Base-by-base conservation (phyloP, 2,113 vertebrate species). In the Leptobrachium ailaonicum region DNA sequence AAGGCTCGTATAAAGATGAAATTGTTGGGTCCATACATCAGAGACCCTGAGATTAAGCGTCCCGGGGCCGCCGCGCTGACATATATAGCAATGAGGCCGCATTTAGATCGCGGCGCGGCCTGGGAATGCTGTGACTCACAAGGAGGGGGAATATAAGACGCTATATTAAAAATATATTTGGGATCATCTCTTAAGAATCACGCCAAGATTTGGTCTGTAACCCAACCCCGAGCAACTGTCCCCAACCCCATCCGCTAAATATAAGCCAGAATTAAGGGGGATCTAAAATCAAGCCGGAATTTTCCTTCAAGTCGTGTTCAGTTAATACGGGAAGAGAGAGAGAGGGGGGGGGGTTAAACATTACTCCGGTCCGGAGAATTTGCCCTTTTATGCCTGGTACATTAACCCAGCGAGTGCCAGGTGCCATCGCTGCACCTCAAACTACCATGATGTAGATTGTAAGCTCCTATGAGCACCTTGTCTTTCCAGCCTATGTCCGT, bases 161-260 rank as follows among this genome's bases (percentile, higher is more conserved):
- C 71, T 80, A 68, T 74, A 80, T 74, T 74, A 80, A 74, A 68
- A 58, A 68, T 74, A 73, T 68, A 74, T 80, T 73, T 41, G 63
- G 64, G 71, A 40, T 80, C 50, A 74, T 67, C 71, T 74, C 41
- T 14, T 32, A 45, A 60, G 78, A 56, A 68, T 44, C 47, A 43
- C 41, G 62, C 78, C 78, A 73, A 58, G 71, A 68, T 58, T 53
- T 53, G 5, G 71, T 6, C 47, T 45, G 71, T n/a, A 80, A 80
- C 71, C 11, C 54, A 73, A 79, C 45, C 41, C 50, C 41, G 3
- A 13, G 66, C 78, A 80, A 80, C 78, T 80, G 78, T 43, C 41
- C n/a, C 41, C 8, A 8, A 66, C 63, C 41, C 8, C 78, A 45
- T 11, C 3, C 8, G 63, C 78, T 80, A 80, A 80, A 80, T 74